Base-by-base conservation (phyloP, 2,797 vertebrate genomes). In the Lateolabrax maculatus region DNA sequence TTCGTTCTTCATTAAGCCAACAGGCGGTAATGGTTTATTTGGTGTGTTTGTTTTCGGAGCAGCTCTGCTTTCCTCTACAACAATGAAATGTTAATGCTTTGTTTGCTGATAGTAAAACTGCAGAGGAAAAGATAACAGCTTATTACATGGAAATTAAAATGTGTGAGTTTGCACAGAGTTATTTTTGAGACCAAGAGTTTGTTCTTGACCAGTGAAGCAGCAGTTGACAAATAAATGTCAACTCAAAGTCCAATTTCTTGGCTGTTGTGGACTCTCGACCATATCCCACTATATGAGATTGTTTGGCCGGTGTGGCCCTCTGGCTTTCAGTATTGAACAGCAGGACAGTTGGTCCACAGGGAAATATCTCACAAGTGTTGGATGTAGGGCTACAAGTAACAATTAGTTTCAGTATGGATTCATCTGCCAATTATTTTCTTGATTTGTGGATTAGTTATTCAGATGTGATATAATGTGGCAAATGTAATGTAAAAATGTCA, bases 71-170 rank as follows among this genome's bases (percentile, higher is more conserved):
- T 73, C 60, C 81, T 75, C 73, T 49, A 61, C 21, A 6, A 53
- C 11, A 10, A 69, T 86, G 43, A 83, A 87, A 83, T 79, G 68
- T 83, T 88, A 80, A 86, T 86, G 81, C 77, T 75, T 44, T 84
- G 87, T 88, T 84, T 88, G 81, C 77, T 43, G 69, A 65, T 61
- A 18, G 67, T 53, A 3, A 31, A 74, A 55, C 68, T 31, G 83
- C 67, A 1, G 58, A 67, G 75, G 62, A 60, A 10, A 41, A 57
- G 80, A 80, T 65, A 87, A 65, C 41, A 31, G 71, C 49, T 46
- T 15, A 43, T 80, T 78, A 79, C 79, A 66, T 0, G 39, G 68
- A 60, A 53, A 71, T 75, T 83, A 62, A 9, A 56, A 58, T 1
- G 29, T 4, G 19, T 31, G 57, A 79, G 21, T 13, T 12, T 21